Conservation (phyloP, 2,888 invertebrate species). For the Drosophila monieri region DNA sequence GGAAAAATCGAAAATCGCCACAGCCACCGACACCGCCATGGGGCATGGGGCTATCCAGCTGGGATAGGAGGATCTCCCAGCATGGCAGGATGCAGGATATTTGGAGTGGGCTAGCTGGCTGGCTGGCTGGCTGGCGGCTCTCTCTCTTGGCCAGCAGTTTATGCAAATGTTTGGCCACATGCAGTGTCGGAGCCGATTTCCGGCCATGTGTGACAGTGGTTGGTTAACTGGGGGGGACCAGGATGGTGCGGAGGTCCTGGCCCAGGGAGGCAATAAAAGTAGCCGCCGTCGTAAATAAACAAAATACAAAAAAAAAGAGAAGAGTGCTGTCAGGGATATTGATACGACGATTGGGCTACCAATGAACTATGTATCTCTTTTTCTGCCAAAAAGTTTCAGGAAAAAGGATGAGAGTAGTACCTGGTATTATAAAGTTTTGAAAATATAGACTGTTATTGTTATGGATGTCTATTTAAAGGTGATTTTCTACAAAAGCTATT, state of each 20-base stretch:
- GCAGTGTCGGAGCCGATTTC: conserved; percentile 73
- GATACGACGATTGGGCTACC: conserved; percentile 2
- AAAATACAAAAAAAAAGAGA: conserved; percentile 6
- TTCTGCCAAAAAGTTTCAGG: not conserved
- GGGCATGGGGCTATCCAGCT: conserved; percentile 27
- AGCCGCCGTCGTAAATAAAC: conserved; percentile 58
- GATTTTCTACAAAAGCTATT: too few relatives aligned
- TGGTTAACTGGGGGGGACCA: conserved; percentile 26
- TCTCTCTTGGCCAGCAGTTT: conserved; percentile 60
- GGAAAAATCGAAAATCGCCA: conserved; percentile 66
- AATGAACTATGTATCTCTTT: not conserved
- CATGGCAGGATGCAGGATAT: conserved; percentile 1
- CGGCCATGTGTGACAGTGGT: conserved; percentile 75
- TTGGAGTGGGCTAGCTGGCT: not conserved
- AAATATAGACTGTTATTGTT: too few relatives aligned
- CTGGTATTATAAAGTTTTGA: not conserved
- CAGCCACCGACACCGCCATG: conserved; percentile 17
- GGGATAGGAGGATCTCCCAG: not conserved
- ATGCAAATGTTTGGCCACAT: conserved; percentile 78
- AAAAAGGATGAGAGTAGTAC: not conserved
- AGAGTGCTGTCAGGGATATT: conserved; percentile 1
- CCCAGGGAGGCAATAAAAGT: conserved; percentile 61
- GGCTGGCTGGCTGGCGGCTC: conserved; percentile 4
- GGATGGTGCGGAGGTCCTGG: conserved; percentile 1
- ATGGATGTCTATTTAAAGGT: too few relatives aligned